Base-by-base conservation (phyloP, 2,888 invertebrate species). In the Drosophila sordidula region DNA sequence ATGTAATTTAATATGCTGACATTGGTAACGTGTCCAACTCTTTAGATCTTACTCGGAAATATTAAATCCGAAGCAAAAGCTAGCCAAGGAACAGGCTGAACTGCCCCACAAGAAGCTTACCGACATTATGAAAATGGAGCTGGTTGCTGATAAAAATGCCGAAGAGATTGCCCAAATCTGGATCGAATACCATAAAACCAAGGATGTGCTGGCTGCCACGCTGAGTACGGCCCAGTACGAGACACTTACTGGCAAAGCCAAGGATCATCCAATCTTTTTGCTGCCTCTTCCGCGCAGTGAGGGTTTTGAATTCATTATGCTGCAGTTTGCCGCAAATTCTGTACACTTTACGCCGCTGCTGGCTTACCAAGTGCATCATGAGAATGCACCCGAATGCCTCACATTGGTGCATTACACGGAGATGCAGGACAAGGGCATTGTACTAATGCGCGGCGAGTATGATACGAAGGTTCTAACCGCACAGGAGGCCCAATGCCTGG, bases 321-420 rank as follows among this genome's bases (percentile, higher is more conserved):
- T 95, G 54, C 97, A 97, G 90, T 96, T 95, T 90, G 93, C 94
- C 41, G 94, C 94, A 3, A 95, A 96, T 75, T 93, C 95, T 47
- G 94, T 96, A 18, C 97, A 97, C 90, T 97, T 97, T 90, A 97
- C 97, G 1, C 96, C 97, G 0, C 92, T 98, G 8, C 93, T 97
- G 38, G 96, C 96, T 84, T 98, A 95, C 91, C 97, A 97, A 94
- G 94, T 96, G 1, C 97, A 97, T 87, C 95, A 96, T 87, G 97
- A 97, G 92, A 97, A 97, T 92, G 96, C 97, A 0, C 97, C 97
- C 0, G 97, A 97, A 91, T 97, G 97, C 90, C 93, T 98, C 26
- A 96, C 95, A 2, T 93, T 97, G 87, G 94, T 95, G 2, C 96
- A 97, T 91, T 98, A 96, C 84, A 94, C 95, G 0, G 97, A 98